These are phyloP conservation scores for Drosophila arizonae DNA, from an alignment of 1,140 invertebrate species.

Conservation along the genomic window DNA sequence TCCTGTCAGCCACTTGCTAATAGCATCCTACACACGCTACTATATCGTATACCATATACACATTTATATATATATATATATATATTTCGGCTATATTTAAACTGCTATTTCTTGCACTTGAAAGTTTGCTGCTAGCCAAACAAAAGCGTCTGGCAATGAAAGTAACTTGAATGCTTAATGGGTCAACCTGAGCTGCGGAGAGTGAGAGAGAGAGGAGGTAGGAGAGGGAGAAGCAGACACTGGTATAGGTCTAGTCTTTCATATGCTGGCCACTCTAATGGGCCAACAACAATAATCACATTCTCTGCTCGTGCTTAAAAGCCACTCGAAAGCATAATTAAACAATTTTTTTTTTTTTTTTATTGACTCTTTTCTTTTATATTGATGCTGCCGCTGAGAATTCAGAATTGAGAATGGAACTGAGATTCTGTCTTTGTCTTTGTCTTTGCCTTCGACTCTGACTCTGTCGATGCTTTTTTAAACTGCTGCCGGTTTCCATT, in stretches of 20 bases:
- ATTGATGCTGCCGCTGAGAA: constrained; percentile 21
- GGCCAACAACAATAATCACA: constrained; percentile 55
- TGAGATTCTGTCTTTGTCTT: constrained; percentile 10
- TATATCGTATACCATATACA: not conserved
- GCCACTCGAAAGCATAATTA: constrained; percentile 76
- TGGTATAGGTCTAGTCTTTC: not conserved
- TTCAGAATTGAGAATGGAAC: constrained; percentile 21
- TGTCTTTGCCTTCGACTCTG: not conserved
- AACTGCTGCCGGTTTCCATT: constrained; percentile 28
- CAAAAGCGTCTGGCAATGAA: constrained; percentile 52
- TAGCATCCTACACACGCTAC: constrained; percentile 1
- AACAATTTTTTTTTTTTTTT: constrained; percentile 64
- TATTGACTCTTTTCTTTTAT: constrained; percentile 67
- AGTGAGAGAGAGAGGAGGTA: constrained; percentile 25
- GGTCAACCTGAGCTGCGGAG: constrained; percentile 55
- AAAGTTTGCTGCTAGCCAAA: constrained; percentile 22
- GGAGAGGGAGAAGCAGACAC: not conserved
- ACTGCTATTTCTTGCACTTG: constrained; percentile 22
- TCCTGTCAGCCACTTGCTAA: constrained; percentile 45
- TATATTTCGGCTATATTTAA: constrained; percentile 30
- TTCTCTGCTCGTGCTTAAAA: constrained; percentile 64
- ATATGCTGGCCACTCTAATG: constrained; percentile 55
- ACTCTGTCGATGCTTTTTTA: constrained; percentile 14
- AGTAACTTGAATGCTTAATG: constrained; percentile 67
- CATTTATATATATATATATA: not conserved